Conservation (phyloP, 2,113 vertebrate species). For the Ahaetulla prasina region DNA sequence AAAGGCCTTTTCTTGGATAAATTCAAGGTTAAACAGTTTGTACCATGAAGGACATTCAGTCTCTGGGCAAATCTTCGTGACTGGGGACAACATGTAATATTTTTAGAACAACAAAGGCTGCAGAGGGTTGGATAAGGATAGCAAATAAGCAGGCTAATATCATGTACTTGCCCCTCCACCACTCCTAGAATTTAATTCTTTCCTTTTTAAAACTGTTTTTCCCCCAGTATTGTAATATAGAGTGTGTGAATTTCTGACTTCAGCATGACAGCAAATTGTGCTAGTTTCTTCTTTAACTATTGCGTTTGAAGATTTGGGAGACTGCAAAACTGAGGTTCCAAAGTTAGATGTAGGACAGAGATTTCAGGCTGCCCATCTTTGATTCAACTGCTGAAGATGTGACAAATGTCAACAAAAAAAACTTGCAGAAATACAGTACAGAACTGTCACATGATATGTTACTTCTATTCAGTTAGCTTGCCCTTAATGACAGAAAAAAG, state of each 20-base stretch:
- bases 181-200: not conserved
- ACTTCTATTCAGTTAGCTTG: not conserved
- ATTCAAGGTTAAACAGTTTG: not conserved
- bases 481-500: not conserved
- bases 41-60: not conserved
- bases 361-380: not conserved
- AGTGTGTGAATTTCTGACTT: not conserved
- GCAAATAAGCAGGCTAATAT: not conserved
- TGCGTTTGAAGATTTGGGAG: not conserved
- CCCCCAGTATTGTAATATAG: not conserved
- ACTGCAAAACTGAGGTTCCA: not conserved
- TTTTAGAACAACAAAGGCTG: not conserved
- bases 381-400: not conserved
- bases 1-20: not conserved
- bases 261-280: not conserved
- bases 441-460: not conserved
- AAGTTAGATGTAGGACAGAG: not conserved
- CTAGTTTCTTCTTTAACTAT: not conserved
- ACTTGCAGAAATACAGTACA: not conserved
- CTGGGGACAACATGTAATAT: not conserved
- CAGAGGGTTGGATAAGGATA: not conserved
- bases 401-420: not conserved
- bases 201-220: not conserved
- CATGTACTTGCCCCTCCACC: not conserved
- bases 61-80: not conserved